Evolutionary conservation across 1,140 invertebrate species (phyloP).

Genomic region (Halictus rubicundus): DNA sequence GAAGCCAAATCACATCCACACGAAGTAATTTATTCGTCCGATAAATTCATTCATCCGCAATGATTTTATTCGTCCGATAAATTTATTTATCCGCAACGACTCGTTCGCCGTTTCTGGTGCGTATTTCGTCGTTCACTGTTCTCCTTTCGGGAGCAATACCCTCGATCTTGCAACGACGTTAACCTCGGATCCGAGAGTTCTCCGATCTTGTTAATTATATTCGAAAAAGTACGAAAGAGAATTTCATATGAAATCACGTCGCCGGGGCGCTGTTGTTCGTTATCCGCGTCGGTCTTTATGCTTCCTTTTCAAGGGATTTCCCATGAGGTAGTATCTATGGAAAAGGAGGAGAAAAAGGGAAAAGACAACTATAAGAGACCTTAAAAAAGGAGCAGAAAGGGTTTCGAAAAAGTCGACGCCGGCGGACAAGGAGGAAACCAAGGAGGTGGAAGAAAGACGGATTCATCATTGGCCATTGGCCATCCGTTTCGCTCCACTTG

Average conservation of each 20-base stretch:
- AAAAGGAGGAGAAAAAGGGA: conserved; percentile 10
- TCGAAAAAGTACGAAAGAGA: neutral
- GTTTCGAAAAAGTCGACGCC: conserved; percentile 44
- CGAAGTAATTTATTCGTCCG: no score
- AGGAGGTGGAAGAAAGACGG: conserved; percentile 35
- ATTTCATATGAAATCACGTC: neutral
- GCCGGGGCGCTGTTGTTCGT: conserved; percentile 19
- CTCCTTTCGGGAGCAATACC: no score
- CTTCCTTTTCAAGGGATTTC: conserved; percentile 44
- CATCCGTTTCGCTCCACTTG: conserved; percentile 69
- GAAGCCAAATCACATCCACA: no score
- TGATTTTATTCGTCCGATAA: no score
- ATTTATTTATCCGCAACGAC: no score
- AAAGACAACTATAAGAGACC: conserved; percentile 5
- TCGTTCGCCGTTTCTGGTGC: no score
- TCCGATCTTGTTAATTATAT: neutral
- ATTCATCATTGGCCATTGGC: conserved; percentile 29
- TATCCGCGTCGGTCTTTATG: conserved; percentile 33
- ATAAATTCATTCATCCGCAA: no score
- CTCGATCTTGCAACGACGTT: no score
- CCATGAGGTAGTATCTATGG: conserved; percentile 32
- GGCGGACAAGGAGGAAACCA: neutral
- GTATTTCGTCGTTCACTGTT: no score
- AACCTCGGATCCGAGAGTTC: no score
- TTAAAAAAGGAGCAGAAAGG: conserved; percentile 50